A percentile compares a stretch with the other conserved stretches of the same genome.
Evolutionary conservation across 2,797 vertebrate species (phyloP).

Genomic region (Sebastes ruberrimus): DNA sequence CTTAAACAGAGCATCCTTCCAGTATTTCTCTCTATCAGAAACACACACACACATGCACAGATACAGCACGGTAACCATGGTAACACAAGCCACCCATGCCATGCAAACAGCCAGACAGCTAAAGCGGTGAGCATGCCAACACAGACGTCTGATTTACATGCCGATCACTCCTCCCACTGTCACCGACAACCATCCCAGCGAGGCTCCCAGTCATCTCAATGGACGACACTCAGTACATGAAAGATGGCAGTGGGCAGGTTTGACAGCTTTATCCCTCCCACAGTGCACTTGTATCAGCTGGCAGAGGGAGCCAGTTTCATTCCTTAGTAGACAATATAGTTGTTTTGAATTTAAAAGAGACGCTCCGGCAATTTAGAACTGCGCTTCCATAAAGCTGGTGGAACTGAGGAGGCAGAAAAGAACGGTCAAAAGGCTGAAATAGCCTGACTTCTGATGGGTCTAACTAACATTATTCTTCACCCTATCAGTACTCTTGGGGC

Average conservation of each 20-base stretch:
- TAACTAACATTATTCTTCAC: too few species aligned
- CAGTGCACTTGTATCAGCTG: background rate
- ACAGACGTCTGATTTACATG: slow-evolving; percentile 25
- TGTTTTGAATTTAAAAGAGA: background rate
- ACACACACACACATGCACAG: background rate
- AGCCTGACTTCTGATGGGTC: too few species aligned
- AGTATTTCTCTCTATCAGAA: background rate
- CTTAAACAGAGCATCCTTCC: background rate
- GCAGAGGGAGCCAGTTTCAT: background rate
- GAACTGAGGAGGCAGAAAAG: too few species aligned
- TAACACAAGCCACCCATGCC: slow-evolving; percentile 24
- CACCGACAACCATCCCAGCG: slow-evolving; percentile 16
- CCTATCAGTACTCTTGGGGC: too few species aligned
- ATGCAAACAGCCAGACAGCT: slow-evolving; percentile 42
- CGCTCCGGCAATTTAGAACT: too few species aligned
- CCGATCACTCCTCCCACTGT: slow-evolving; percentile 32
- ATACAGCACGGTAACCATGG: slow-evolving; percentile 11
- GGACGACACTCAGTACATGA: background rate
- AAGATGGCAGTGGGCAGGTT: background rate
- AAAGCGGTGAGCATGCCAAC: slow-evolving; percentile 37
- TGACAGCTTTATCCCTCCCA: background rate
- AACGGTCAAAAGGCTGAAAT: fast-evolving
- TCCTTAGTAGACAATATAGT: background rate
- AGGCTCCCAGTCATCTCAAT: background rate
- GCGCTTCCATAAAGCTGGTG: too few species aligned